Percentiles rank a stretch among this genome's conserved stretches.
These are phyloP conservation scores for Cheilosia scutellata DNA, from an alignment of 2,888 invertebrate species.

Conservation along the genomic window DNA sequence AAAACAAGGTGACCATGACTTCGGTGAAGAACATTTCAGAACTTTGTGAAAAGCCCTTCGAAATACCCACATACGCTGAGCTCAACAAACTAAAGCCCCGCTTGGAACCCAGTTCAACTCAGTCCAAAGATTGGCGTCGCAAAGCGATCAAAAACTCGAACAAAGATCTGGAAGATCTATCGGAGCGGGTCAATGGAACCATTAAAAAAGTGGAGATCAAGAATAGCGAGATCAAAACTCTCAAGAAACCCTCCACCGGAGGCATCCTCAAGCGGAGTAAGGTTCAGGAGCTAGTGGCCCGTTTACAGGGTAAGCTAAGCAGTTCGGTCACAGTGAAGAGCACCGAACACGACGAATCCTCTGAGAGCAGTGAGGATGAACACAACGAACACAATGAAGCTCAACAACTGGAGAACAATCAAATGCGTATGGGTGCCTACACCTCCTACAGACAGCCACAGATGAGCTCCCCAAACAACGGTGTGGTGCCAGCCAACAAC, in stretches of 20 bases:
- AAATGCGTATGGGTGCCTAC: conserved; percentile 62
- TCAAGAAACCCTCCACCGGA: conserved; percentile 79
- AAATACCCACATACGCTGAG: conserved; percentile 67
- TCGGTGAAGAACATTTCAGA: conserved; percentile 68
- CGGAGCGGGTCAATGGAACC: conserved; percentile 65
- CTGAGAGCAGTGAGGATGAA: conserved; percentile 87
- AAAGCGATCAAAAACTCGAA: conserved; percentile 69
- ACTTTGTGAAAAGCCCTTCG: conserved; percentile 76
- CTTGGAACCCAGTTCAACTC: conserved; percentile 20
- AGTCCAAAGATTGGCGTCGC: conserved; percentile 68
- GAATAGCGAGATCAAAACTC: conserved; percentile 78
- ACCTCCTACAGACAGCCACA: conserved; percentile 67
- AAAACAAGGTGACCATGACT: conserved; percentile 72
- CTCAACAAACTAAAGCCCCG: conserved; percentile 57
- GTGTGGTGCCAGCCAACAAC: conserved; percentile 49
- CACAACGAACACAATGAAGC: conserved; percentile 77
- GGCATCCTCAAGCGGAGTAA: conserved; percentile 77
- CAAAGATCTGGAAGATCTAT: conserved; percentile 47
- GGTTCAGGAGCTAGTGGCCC: conserved; percentile 80
- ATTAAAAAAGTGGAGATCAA: conserved; percentile 77
- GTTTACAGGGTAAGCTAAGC: conserved; percentile 79
- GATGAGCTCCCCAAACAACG: conserved; percentile 58
- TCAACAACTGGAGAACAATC: conserved; percentile 63
- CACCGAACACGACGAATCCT: conserved; percentile 77
- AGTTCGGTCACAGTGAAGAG: conserved; percentile 47